Evolutionary conservation across 2,888 invertebrate species (phyloP).

Genomic region (Apamea monoglypha): DNA sequence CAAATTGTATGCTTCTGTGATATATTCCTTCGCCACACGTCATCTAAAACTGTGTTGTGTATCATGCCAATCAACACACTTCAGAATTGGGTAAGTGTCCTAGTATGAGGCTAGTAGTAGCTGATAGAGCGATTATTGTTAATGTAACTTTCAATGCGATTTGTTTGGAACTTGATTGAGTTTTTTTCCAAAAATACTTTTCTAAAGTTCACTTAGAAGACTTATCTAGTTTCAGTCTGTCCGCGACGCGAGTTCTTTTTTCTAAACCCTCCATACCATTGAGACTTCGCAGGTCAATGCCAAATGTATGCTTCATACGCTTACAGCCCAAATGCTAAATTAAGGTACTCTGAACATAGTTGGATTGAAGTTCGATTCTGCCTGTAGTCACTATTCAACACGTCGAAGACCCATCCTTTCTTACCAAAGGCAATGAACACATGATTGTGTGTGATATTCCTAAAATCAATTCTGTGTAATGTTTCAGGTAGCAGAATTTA

Average conservation of each 20-base stretch:
- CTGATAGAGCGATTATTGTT: not conserved
- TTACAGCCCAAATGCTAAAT: not conserved
- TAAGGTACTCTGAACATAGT: not conserved
- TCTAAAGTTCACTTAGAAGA: not conserved
- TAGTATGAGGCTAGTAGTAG: conserved; percentile 5
- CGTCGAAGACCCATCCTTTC: not conserved
- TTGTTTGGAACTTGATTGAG: not conserved
- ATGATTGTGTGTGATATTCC: not conserved
- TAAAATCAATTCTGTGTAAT: conserved; percentile 3
- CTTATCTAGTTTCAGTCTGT: not conserved
- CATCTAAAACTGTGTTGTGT: conserved; percentile 96
- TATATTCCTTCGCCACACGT: conserved; percentile 97
- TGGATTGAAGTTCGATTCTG: not conserved
- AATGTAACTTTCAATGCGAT: not conserved
- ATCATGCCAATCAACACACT: conserved; percentile 99
- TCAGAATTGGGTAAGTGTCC: conserved; percentile 96
- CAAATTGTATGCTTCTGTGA: conserved; percentile 99
- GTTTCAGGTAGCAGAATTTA: conserved; percentile 96
- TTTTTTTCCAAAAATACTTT: not conserved
- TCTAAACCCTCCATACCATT: no score
- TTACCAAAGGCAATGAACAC: not conserved
- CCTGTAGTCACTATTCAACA: not conserved
- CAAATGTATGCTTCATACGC: not conserved
- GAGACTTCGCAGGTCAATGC: not conserved
- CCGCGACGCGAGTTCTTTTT: no score